phyloP scores from a whole-genome alignment of 2,797 vertebrate genomes.

The Champsocephalus esox region DNA sequence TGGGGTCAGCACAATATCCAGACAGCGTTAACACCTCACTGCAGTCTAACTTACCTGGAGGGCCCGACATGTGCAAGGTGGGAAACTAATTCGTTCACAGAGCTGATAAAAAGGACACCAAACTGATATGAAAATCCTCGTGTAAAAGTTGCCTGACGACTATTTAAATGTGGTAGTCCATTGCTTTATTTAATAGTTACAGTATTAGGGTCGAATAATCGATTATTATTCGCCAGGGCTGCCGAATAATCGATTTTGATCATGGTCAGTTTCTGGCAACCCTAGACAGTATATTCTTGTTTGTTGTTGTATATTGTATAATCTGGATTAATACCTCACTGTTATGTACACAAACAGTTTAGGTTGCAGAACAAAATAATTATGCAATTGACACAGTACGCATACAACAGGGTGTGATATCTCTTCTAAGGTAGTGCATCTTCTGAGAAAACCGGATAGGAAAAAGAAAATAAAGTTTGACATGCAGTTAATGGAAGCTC shows the following conservation, averaged over 20 bases:
- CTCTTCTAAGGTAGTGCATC: too few species aligned
- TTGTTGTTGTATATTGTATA: background rate
- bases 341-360: background rate
- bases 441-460: too few species aligned
- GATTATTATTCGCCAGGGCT: too few species aligned
- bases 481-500: too few species aligned
- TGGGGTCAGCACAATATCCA: slow-evolving; percentile 25
- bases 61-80: slow-evolving; percentile 17
- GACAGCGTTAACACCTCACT: slow-evolving; percentile 14
- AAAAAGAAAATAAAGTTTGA: too few species aligned
- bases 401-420: background rate
- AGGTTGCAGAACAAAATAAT: too few species aligned
- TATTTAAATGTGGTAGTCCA: background rate
- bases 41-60: slow-evolving; percentile 2
- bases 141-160: background rate
- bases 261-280: too few species aligned
- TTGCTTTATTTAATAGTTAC: background rate
- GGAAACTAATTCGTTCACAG: slow-evolving; percentile 16
- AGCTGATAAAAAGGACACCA: background rate
- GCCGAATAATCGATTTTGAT: too few species aligned
- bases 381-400: too few species aligned
- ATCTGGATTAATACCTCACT: slow-evolving; percentile 9
- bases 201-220: too few species aligned
- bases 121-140: background rate
- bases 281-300: background rate